These are phyloP conservation scores for Thelaira solivaga DNA, from an alignment of 2,888 invertebrate genomes.

Conservation along the genomic window DNA sequence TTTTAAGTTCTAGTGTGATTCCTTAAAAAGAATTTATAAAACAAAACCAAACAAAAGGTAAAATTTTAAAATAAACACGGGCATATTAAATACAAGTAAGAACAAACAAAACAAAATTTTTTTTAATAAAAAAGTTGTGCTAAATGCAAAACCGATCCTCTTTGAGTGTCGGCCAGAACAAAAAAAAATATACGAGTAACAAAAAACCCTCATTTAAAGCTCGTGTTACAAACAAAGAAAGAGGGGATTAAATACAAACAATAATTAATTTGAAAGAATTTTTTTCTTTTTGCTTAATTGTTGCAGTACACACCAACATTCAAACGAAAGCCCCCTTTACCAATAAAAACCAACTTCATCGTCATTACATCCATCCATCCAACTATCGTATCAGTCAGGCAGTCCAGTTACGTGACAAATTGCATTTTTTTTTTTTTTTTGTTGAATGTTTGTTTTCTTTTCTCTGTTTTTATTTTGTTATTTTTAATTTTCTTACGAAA, in stretches of 20 bases:
- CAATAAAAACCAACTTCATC: neutral
- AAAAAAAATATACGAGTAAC: too few species aligned
- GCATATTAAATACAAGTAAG: neutral
- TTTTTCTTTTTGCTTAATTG: neutral
- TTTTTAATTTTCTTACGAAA: constrained; percentile 35
- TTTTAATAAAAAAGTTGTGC: constrained; percentile 13
- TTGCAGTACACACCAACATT: neutral
- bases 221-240: constrained; percentile 49
- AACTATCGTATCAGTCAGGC: neutral
- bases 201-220: constrained; percentile 50
- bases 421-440: constrained; percentile 35
- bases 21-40: too few species aligned
- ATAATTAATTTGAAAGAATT: constrained; percentile 8
- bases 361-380: neutral
- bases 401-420: constrained; percentile 56
- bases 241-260: constrained; percentile 5
- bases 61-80: constrained; percentile 28
- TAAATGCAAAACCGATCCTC: constrained; percentile 42
- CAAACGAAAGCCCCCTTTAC: neutral
- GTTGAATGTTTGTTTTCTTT: too few species aligned
- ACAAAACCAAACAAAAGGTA: neutral
- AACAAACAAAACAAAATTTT: neutral
- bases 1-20: neutral
- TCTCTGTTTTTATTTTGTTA: constrained; percentile 7
- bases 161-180: neutral